These are phyloP conservation scores for Gavialis gangeticus DNA, from an alignment of 2,113 vertebrate species.

Conservation along the genomic window DNA sequence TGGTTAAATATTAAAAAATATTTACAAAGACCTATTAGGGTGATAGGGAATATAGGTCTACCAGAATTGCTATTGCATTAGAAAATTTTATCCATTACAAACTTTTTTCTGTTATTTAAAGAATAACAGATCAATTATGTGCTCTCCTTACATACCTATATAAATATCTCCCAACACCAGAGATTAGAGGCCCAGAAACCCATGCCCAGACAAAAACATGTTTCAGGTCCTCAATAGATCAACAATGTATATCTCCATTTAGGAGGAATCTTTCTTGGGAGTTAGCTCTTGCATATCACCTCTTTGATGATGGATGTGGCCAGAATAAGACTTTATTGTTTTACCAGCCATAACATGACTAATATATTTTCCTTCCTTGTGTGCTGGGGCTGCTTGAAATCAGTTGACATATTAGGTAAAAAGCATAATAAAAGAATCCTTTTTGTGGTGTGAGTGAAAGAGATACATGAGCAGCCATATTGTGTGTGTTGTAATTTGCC, in stretches of 20 bases:
- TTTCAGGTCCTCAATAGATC: not conserved
- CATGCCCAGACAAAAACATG: not conserved
- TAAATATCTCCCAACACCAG: not conserved
- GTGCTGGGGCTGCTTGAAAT: not conserved
- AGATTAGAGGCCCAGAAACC: not conserved
- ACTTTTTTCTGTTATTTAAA: not conserved
- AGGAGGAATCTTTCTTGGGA: not conserved
- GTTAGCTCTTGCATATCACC: not conserved
- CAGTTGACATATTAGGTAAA: not conserved
- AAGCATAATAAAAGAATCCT: too few species aligned
- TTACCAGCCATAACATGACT: rapidly evolving
- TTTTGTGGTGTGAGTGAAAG: too few species aligned
- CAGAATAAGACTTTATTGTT: not conserved
- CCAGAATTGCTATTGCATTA: not conserved
- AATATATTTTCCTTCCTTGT: not conserved
- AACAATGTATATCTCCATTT: not conserved
- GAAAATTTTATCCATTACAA: not conserved
- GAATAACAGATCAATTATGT: not conserved
- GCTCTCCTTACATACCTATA: not conserved
- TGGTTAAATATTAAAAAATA: not conserved
- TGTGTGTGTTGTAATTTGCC: too few species aligned
- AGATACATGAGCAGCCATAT: too few species aligned
- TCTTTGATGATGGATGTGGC: not conserved
- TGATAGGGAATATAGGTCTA: not conserved
- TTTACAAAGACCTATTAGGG: not conserved